A percentile compares a stretch with the other conserved stretches of the same genome.
Conservation (phyloP, 2,888 invertebrate genomes). For the Dicycla oo region DNA sequence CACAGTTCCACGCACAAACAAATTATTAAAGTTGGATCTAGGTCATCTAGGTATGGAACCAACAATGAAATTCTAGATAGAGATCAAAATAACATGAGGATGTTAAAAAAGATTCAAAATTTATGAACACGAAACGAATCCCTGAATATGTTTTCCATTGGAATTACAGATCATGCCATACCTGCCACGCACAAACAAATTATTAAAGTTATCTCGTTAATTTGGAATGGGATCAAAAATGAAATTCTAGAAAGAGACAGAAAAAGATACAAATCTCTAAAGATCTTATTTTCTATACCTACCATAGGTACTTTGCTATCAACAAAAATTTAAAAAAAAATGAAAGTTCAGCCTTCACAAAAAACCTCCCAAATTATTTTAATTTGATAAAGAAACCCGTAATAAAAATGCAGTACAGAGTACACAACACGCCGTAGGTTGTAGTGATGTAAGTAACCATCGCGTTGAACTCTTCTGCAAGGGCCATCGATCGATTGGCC, state of each 20-base stretch:
- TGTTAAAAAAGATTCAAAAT: not conserved
- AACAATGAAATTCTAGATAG: not conserved
- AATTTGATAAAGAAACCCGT: constrained; percentile 4
- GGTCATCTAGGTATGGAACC: not conserved
- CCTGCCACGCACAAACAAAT: not conserved
- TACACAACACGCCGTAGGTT: constrained; percentile 30
- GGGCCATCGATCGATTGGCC: constrained; percentile 87
- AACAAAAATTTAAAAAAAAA: not conserved
- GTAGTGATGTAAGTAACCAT: constrained; percentile 56
- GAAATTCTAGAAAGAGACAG: not conserved
- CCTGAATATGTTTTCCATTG: not conserved
- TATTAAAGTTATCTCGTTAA: not conserved
- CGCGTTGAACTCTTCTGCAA: constrained; percentile 84
- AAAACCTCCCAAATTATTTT: not conserved
- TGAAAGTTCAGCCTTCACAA: not conserved
- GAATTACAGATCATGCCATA: too few relatives aligned
- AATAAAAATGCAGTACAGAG: constrained; percentile 35
- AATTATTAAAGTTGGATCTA: not conserved
- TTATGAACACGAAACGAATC: not conserved
- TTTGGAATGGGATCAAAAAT: not conserved
- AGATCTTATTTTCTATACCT: not conserved
- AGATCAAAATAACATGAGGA: not conserved
- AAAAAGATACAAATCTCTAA: not conserved
- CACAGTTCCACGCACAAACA: not conserved
- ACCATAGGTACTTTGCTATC: not conserved